Conservation (phyloP, 2,888 invertebrate genomes). For the Acronicta alni region DNA sequence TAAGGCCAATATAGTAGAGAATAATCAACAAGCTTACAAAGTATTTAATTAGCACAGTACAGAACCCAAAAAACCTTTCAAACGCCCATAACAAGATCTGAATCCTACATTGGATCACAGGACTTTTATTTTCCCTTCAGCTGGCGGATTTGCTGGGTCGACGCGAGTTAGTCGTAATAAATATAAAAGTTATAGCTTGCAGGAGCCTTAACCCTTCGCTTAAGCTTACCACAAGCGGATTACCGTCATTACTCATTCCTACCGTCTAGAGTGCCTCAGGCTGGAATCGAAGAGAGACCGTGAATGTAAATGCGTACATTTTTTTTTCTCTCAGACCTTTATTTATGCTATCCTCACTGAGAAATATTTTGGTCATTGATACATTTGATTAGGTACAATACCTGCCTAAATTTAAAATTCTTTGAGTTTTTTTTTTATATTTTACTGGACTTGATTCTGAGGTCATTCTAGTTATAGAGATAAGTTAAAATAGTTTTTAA, state of each 20-base stretch:
- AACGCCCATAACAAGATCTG: constrained; percentile 29
- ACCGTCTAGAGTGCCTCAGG: constrained; percentile 81
- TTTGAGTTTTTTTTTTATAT: constrained; percentile 4
- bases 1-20: not conserved
- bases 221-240: constrained; percentile 87
- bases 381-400: constrained; percentile 43
- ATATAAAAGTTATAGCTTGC: constrained; percentile 81
- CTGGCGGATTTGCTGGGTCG: constrained; percentile 71
- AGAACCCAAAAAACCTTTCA: constrained; percentile 10
- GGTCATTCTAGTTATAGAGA: not conserved
- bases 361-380: constrained; percentile 50
- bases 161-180: constrained; percentile 80
- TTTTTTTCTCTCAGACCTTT: constrained; percentile 73
- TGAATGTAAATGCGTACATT: constrained; percentile 70
- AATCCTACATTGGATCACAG: constrained; percentile 59
- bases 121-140: constrained; percentile 70
- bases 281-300: constrained; percentile 67
- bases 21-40: not conserved
- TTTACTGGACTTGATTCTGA: constrained; percentile 3
- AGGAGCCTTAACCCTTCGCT: constrained; percentile 86
- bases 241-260: constrained; percentile 87
- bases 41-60: constrained; percentile 7
- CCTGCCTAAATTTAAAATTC: constrained; percentile 32
- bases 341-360: constrained; percentile 56
- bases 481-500: not conserved